Evolutionary conservation across 2,113 vertebrate species (phyloP), one percentile per base, ranked within the genome.

Genomic region (Conger conger): DNA sequence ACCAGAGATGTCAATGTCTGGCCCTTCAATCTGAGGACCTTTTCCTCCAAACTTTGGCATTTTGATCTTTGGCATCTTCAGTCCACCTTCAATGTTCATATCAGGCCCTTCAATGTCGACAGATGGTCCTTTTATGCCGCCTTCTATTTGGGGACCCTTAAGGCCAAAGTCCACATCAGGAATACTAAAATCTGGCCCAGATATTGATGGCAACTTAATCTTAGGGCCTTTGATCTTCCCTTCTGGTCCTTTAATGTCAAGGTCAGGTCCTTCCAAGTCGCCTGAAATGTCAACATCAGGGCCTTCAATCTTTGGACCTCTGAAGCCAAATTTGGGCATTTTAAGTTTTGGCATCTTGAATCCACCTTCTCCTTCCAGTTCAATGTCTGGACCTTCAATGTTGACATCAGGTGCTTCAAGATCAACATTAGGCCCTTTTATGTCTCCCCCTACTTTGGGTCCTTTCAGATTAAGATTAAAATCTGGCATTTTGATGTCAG

Each of bases 291-390:
- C 79, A 38, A 79, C 8, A 27, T 92, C 90, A 1, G 92, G 89
- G 35, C 86, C 87, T 82, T 89, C 91, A 78, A 94, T 53, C 54
- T 93, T 93, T 54, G 93, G 37, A n/a, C 81, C 35, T 0, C 88
- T 82, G 1, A 92, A 18, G 8, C 79, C 13, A 5, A 91, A 78
- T 33, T 86, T 86, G 38, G 85, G 38, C 54, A 54, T 54, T 53
- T 84, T 81, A 13, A 88, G 90, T n/a, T 87, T 84, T 0, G 88
- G 82, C 37, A 68, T 84, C 38, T 85, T 88, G 45, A 88, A 57
- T 40, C 81, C 83, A 33, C 87, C 87, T 11, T 86, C 84, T 23
- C 87, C 87, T 45, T 88, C 81, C 60, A 86, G 35, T 15, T 86
- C 54, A 54, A 86, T 4, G 9, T 86, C 84, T 35, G 76, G 76